Base-by-base conservation (phyloP, 2,113 vertebrate species). In the Willisornis vidua region DNA sequence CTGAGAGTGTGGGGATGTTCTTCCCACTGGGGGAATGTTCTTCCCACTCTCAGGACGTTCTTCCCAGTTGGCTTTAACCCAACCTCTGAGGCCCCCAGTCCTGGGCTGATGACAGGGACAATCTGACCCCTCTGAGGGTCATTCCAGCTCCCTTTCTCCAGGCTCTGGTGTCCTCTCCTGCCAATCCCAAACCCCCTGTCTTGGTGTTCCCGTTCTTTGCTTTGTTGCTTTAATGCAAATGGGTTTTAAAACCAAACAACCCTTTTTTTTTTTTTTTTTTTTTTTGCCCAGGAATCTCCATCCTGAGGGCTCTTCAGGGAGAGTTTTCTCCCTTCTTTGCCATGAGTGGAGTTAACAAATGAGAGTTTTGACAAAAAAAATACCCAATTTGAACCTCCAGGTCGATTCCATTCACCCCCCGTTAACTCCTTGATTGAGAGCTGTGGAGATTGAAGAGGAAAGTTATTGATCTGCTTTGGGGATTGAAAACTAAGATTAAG, bases 381-480 rank as follows among this genome's bases (percentile, higher is more conserved):
- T 12, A 35, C 59, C 62, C 87, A 74, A 31, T 96, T 70, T 94
- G 91, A 93, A 35, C 19, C 52, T 81, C 10, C 29, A 35, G 82
- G 91, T 94, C 62, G 31, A 94, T 96, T 89, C 61, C 52, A 35
- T 96, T 95, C 97, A 88, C 94, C 91, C 89, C 94, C 94, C 58
- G 94, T 96, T 97, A 96, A 88, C 80, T 96, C 61, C 91, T 93
- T 94, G 94, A 95, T 94, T 89, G 96, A 89, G 96, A 91, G 76
- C 90, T 96, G 37, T 92, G 93, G 77, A 80, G 87, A 91, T 81
- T n/a, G 82, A 58, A 92, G 92, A 90, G 6, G 14, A 96, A 93
- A 72, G 65, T 54, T 90, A 45, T 74, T 54, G 85, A 79, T 97
- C 95, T 88, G 82, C 94, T 94, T 81, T 92, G 88, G 78, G 88